Evolutionary conservation across 2,113 vertebrate species (phyloP).

Genomic region (Brachyhypopomus occidentalis): DNA sequence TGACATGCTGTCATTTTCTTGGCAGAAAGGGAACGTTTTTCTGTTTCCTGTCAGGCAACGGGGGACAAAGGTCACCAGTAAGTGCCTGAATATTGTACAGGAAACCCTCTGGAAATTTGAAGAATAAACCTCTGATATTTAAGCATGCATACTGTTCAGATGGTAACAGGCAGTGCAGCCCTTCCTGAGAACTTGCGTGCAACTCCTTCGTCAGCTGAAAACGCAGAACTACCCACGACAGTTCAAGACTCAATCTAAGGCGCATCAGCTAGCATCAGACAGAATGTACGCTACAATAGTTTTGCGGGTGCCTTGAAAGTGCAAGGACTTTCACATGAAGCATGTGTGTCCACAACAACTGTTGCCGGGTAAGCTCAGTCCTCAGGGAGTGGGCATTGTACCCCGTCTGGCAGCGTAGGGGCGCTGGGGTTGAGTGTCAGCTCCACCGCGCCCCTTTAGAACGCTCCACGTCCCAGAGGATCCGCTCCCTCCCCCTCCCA

Average conservation of each 20-base stretch:
- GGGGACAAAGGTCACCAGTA: conserved; percentile 12
- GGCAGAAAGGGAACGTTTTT: conserved; percentile 10
- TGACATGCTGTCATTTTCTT: conserved; percentile 20
- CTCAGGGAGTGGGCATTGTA: conserved; percentile 50
- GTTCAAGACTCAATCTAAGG: neutral
- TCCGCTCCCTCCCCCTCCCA: neutral
- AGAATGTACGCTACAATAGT: conserved; percentile 25
- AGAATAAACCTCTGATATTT: neutral
- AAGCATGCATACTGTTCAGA: neutral
- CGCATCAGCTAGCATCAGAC: neutral
- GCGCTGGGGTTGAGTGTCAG: conserved; percentile 39
- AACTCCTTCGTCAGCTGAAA: neutral
- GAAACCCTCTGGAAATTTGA: neutral
- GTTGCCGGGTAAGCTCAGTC: conserved; percentile 70
- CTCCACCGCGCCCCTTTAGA: neutral
- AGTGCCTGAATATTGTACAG: neutral
- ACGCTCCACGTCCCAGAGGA: conserved; percentile 18
- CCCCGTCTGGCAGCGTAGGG: conserved; percentile 34
- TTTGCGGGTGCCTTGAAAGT: conserved; percentile 49
- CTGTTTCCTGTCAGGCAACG: conserved; percentile 28
- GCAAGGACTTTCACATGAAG: conserved; percentile 63
- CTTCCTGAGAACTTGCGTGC: neutral
- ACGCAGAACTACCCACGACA: neutral
- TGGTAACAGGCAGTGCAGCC: neutral
- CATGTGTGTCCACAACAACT: conserved; percentile 79